These are phyloP conservation scores for Cecropterus lyciades DNA, from an alignment of 1,140 invertebrate genomes.

Conservation along the genomic window DNA sequence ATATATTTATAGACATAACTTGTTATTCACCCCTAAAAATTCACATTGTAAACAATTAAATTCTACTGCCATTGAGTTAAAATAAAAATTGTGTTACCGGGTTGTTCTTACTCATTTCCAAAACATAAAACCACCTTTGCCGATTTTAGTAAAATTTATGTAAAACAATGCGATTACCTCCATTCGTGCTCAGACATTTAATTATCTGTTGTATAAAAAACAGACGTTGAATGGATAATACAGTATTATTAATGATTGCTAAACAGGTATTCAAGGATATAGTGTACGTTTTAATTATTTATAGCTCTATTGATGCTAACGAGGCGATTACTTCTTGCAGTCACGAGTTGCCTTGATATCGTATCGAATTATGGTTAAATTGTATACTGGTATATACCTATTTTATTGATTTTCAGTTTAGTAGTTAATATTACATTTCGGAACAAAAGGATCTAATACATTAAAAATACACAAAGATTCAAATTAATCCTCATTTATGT, in stretches of 20 bases:
- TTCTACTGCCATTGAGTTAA: too few relatives aligned
- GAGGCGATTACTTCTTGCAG: slow-evolving; percentile 19
- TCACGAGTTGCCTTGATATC: slow-evolving; percentile 19
- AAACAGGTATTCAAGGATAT: slow-evolving; percentile 33
- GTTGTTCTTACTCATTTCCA: not conserved
- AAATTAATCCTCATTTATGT: too few relatives aligned
- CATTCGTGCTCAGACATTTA: slow-evolving; percentile 38
- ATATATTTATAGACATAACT: too few relatives aligned
- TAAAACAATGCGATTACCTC: slow-evolving; percentile 5
- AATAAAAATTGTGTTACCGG: too few relatives aligned
- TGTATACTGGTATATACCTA: too few relatives aligned
- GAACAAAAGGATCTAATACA: too few relatives aligned
- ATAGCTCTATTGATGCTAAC: slow-evolving; percentile 29
- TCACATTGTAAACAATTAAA: too few relatives aligned
- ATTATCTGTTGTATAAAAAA: slow-evolving; percentile 41
- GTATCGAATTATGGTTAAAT: slow-evolving; percentile 6
- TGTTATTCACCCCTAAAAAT: too few relatives aligned
- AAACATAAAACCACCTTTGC: not conserved
- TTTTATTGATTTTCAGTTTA: too few relatives aligned
- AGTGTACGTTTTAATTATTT: slow-evolving; percentile 34
- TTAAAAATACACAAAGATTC: too few relatives aligned
- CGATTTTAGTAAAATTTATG: slow-evolving; percentile 3
- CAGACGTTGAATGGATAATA: slow-evolving; percentile 28
- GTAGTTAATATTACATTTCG: too few relatives aligned
- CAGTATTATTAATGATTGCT: slow-evolving; percentile 32